Conservation (phyloP, 1,140 invertebrate species). For the Lepidurus arcticus region DNA sequence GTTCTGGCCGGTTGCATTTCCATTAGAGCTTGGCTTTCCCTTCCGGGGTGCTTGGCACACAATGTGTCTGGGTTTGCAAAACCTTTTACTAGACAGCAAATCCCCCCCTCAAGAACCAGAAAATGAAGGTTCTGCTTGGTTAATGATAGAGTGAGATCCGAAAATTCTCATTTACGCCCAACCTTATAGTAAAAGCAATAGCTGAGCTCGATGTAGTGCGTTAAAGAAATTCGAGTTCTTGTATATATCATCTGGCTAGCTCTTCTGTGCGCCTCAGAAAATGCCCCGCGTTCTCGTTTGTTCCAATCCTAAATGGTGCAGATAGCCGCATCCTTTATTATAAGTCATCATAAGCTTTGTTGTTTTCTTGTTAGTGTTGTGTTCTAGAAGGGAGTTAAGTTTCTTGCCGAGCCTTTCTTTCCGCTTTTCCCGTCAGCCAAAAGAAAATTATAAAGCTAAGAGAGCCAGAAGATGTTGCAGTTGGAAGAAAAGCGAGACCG, state of each 20-base stretch:
- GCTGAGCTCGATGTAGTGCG: too few species aligned
- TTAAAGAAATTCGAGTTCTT: too few species aligned
- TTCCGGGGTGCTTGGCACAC: not conserved
- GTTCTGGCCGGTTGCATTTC: conserved; percentile 21
- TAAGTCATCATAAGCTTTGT: too few species aligned
- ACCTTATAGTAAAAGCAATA: not conserved
- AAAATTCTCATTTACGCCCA: not conserved
- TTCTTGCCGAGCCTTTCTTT: not conserved
- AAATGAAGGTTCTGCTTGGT: conserved; percentile 1
- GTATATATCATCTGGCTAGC: too few species aligned
- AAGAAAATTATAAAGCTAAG: not conserved
- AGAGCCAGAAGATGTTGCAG: not conserved
- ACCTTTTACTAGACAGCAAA: not conserved
- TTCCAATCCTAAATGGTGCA: too few species aligned
- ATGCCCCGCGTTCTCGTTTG: too few species aligned
- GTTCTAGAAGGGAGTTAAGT: too few species aligned
- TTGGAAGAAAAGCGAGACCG: not conserved
- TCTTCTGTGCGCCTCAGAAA: too few species aligned
- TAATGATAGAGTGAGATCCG: not conserved
- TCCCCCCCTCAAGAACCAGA: not conserved
- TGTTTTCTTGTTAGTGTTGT: too few species aligned
- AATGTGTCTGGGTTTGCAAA: not conserved
- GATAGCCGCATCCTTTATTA: too few species aligned
- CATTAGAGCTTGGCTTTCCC: conserved; percentile 3
- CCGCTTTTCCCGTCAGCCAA: not conserved